These are phyloP conservation scores for Panagrolaimus sp. DNA, from an alignment of 1,140 invertebrate species.

Conservation along the genomic window DNA sequence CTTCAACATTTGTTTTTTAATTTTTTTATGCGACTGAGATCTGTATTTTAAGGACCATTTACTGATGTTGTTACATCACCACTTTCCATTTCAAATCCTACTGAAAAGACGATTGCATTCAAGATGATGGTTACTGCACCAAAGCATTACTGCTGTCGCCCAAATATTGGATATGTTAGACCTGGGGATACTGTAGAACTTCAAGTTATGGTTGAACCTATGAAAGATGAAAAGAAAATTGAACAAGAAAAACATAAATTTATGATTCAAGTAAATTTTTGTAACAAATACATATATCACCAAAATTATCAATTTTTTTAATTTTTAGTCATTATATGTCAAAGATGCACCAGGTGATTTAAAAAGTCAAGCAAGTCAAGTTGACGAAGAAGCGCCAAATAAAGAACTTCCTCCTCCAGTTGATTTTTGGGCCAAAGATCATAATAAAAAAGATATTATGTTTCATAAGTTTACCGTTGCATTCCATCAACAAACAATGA, in stretches of 20 bases:
- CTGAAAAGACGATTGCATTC: conserved; percentile 1
- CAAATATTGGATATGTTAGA: not conserved
- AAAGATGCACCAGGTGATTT: too few relatives aligned
- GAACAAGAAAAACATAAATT: conserved; percentile 13
- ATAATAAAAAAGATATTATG: not conserved
- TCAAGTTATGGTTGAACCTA: conserved; percentile 12
- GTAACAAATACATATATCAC: not conserved
- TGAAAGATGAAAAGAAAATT: conserved; percentile 16
- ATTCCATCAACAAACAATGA: conserved; percentile 2
- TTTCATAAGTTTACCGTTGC: conserved; percentile 2
- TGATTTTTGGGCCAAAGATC: conserved; percentile 8
- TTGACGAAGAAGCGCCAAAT: not conserved
- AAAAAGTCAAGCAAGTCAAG: too few relatives aligned
- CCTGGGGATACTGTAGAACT: conserved; percentile 5
- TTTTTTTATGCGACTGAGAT: not conserved
- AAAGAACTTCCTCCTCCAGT: conserved; percentile 1
- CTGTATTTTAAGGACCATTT: not conserved
- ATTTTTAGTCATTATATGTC: too few relatives aligned
- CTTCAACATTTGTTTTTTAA: not conserved
- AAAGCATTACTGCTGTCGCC: conserved; percentile 15
- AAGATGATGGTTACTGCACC: conserved; percentile 8
- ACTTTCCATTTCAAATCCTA: not conserved
- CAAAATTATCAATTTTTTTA: too few relatives aligned
- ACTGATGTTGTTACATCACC: not conserved
- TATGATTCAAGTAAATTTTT: conserved; percentile 7